Evolutionary conservation across 2,888 invertebrate species (phyloP).

Genomic region (Oscheius onirici): DNA sequence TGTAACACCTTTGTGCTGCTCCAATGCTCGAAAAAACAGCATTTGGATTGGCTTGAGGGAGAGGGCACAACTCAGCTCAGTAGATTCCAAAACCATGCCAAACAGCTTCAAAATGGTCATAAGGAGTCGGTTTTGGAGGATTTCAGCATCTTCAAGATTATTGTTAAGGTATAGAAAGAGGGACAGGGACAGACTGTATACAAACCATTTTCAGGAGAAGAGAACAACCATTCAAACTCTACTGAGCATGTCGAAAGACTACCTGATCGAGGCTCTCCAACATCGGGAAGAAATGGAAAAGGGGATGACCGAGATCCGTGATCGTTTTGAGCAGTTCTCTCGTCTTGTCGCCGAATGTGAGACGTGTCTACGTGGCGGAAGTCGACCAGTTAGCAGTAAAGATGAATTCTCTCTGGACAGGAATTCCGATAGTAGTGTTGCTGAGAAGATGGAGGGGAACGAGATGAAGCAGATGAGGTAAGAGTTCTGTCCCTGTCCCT

Average conservation of each 20-base stretch:
- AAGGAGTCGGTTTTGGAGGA: constrained; percentile 40
- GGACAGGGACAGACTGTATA: neutral
- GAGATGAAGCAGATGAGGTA: constrained; percentile 39
- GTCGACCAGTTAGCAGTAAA: constrained; percentile 30
- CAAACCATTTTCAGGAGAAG: constrained; percentile 37
- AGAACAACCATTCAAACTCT: constrained; percentile 47
- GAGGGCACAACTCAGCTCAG: constrained; percentile 41
- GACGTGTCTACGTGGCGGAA: constrained; percentile 44
- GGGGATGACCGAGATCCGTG: constrained; percentile 37
- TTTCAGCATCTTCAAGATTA: constrained; percentile 46
- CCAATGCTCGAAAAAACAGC: constrained; percentile 38
- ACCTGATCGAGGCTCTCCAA: constrained; percentile 32
- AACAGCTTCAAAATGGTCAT: constrained; percentile 12
- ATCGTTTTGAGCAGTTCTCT: constrained; percentile 43
- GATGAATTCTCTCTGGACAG: constrained; percentile 62
- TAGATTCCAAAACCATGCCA: constrained; percentile 35
- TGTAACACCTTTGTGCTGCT: constrained; percentile 45
- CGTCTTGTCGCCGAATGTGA: constrained; percentile 47
- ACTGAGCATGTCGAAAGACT: constrained; percentile 31
- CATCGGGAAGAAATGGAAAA: constrained; percentile 43
- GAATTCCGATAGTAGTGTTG: constrained; percentile 60
- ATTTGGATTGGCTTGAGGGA: constrained; percentile 47
- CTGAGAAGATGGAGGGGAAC: constrained; percentile 46
- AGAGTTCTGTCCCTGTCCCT: neutral
- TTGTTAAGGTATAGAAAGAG: constrained; percentile 38